A percentile compares a stretch with the other conserved stretches of the same genome.
phyloP scores from a whole-genome alignment of 2,113 vertebrate genomes.

The Scartelaos histophorus region DNA sequence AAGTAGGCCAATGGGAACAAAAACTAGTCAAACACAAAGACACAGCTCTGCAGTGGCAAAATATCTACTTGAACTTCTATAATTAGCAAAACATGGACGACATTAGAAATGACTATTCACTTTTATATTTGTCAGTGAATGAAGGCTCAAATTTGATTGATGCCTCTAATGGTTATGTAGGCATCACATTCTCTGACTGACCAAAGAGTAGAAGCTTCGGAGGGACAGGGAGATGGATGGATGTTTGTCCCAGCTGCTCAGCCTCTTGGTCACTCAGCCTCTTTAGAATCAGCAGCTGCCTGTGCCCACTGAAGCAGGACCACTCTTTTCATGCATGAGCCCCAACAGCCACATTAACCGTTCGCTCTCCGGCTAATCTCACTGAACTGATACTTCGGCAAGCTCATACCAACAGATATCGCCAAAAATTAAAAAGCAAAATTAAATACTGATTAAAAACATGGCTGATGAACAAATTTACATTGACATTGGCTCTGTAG shows the following conservation, averaged over 20 bases:
- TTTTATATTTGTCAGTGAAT: neutral
- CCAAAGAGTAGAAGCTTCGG: neutral
- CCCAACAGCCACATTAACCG: constrained; percentile 54
- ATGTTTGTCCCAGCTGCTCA: constrained; percentile 51
- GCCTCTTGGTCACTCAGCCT: constrained; percentile 47
- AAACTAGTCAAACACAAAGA: constrained; percentile 9
- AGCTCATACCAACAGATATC: neutral
- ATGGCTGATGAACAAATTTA: neutral
- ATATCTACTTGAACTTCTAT: neutral
- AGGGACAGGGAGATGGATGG: neutral
- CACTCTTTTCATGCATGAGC: constrained; percentile 45
- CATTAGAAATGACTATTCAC: neutral
- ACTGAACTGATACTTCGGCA: constrained; percentile 4
- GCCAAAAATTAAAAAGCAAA: neutral
- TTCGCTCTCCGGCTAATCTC: neutral
- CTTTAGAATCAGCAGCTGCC: constrained; percentile 52
- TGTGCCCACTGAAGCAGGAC: constrained; percentile 44
- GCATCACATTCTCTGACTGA: constrained; percentile 5
- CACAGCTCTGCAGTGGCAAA: neutral
- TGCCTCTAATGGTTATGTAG: neutral
- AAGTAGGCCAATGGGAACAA: constrained; percentile 29
- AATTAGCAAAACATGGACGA: neutral
- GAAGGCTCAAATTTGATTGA: neutral
- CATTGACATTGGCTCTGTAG: neutral
- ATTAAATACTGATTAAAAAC: neutral